Conservation (phyloP, 2,113 vertebrate species). For the Macquaria ambigua region DNA sequence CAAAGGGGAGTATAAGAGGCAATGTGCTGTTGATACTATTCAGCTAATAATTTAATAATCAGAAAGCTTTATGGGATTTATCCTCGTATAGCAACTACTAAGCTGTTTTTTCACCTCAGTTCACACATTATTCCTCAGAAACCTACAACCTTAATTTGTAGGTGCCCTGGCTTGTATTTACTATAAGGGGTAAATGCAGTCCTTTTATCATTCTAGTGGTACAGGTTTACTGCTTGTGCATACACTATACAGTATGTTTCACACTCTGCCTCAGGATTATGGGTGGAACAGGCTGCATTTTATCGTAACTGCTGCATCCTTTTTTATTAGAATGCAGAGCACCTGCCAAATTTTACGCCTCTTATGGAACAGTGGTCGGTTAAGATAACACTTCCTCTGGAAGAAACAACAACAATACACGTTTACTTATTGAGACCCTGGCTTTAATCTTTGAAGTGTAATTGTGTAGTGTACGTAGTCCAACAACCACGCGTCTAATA, state of each 20-base stretch:
- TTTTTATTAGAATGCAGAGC: constrained; percentile 72
- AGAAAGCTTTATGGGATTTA: constrained; percentile 26
- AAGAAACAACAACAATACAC: constrained; percentile 2
- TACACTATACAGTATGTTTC: constrained; percentile 48
- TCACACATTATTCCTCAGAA: constrained; percentile 31
- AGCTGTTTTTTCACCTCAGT: background rate
- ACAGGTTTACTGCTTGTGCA: constrained; percentile 59
- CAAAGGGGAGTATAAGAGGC: constrained; percentile 8
- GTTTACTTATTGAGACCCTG: constrained; percentile 33
- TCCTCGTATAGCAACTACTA: constrained; percentile 7
- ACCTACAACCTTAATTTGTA: constrained; percentile 38
- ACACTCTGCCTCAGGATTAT: constrained; percentile 55
- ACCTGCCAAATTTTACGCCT: constrained; percentile 65
- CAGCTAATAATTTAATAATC: constrained; percentile 25
- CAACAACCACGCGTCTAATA: constrained; percentile 15
- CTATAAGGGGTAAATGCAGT: constrained; percentile 13
- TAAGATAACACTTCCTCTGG: constrained; percentile 54
- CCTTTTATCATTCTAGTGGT: constrained; percentile 65
- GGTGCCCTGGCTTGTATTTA: constrained; percentile 19
- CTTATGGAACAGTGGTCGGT: constrained; percentile 66
- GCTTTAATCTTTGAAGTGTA: constrained; percentile 37
- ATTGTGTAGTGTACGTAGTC: constrained; percentile 8
- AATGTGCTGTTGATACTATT: constrained; percentile 4
- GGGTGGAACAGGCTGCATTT: constrained; percentile 63
- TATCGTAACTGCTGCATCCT: constrained; percentile 66